Conservation (phyloP, 2,113 vertebrate species). For the Hepsetus odoe region DNA sequence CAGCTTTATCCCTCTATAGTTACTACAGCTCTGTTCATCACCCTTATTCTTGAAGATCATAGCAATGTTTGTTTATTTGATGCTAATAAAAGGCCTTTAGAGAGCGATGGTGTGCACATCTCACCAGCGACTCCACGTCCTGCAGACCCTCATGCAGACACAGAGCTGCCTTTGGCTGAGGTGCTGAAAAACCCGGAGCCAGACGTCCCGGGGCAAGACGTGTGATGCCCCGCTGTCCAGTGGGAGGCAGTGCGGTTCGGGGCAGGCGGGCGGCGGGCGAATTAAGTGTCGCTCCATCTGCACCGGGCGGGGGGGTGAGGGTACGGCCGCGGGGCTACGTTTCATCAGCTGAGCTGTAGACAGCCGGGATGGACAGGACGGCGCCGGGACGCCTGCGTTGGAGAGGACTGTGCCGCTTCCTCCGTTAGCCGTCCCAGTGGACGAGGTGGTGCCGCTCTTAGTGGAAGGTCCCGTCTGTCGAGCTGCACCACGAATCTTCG, state of each 20-base stretch:
- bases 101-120: conserved; percentile 27
- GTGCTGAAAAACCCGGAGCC: conserved; percentile 87
- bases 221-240: conserved; percentile 86
- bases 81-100: too few species aligned
- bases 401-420: conserved; percentile 27
- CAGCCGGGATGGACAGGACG: conserved; percentile 65
- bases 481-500: conserved; percentile 67
- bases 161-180: conserved; percentile 86
- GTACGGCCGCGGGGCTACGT: conserved; percentile 80
- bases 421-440: conserved; percentile 66
- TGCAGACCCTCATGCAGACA: conserved; percentile 90
- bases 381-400: conserved; percentile 50
- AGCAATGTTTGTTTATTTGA: too few species aligned
- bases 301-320: conserved; percentile 81
- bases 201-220: conserved; percentile 83
- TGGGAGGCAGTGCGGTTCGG: conserved; percentile 86
- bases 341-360: conserved; percentile 77
- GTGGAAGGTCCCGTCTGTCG: conserved; percentile 39
- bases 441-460: conserved; percentile 51
- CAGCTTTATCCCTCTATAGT: too few species aligned
- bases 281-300: conserved; percentile 90
- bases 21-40: too few species aligned
- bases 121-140: conserved; percentile 93
- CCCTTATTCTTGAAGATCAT: too few species aligned
- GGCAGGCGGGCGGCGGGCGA: conserved; percentile 85